Percentiles rank a stretch among this genome's conserved stretches.
These are phyloP conservation scores for Reinhardtius hippoglossoides DNA, from an alignment of 2,113 vertebrate species.

Conservation along the genomic window DNA sequence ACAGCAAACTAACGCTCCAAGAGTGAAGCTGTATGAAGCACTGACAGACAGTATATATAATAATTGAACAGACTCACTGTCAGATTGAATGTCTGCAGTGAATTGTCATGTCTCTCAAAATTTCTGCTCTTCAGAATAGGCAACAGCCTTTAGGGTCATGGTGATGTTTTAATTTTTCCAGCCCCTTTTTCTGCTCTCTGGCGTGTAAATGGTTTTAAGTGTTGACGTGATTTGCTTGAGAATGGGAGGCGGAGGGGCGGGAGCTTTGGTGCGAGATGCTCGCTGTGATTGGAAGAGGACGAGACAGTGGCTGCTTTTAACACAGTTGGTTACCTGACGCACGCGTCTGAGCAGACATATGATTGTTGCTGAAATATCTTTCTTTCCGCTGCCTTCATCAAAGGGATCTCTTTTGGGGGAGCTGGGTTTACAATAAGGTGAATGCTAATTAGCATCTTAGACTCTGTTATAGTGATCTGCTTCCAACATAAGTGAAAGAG, in stretches of 20 bases:
- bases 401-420: too few species aligned
- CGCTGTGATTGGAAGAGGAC: conserved; percentile 45
- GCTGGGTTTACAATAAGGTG: too few species aligned
- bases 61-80: conserved; percentile 45
- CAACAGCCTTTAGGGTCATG: conserved; percentile 52
- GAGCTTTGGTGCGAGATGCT: conserved; percentile 27
- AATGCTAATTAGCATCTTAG: too few species aligned
- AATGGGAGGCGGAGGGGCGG: conserved; percentile 34
- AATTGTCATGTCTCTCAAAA: conserved; percentile 65
- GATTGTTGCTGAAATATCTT: conserved; percentile 48
- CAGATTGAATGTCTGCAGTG: conserved; percentile 40
- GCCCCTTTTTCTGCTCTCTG: conserved; percentile 19
- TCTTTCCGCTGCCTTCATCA: neutral
- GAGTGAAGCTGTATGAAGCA: conserved; percentile 41
- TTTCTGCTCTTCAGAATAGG: conserved; percentile 51
- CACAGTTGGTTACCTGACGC: conserved; percentile 53
- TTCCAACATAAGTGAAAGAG: too few species aligned
- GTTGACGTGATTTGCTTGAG: conserved; percentile 64
- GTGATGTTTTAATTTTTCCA: conserved; percentile 28
- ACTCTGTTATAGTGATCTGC: too few species aligned
- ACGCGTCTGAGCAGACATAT: conserved; percentile 41
- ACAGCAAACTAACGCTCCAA: conserved; percentile 12
- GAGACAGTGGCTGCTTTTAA: conserved; percentile 52
- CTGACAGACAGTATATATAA: conserved; percentile 14
- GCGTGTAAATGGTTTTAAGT: conserved; percentile 46